Evolutionary conservation across 2,888 invertebrate genomes (phyloP).

Genomic region (Aethes cnicana): DNA sequence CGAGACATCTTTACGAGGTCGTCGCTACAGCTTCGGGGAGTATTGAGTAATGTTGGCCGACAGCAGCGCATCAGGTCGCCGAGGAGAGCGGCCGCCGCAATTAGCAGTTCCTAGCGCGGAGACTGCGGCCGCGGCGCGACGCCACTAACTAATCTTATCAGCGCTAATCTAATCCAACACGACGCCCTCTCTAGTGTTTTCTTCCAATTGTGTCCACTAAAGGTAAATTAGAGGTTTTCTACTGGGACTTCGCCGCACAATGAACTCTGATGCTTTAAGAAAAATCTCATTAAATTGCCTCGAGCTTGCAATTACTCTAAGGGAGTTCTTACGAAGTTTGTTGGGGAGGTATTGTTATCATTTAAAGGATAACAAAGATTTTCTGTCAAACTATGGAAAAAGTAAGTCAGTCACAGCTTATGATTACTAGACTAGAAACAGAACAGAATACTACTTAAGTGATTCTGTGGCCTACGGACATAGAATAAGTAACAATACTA

Average conservation of each 20-base stretch:
- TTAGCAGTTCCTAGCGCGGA: slow-evolving; percentile 61
- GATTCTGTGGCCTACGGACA: too few species aligned
- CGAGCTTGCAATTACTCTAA: slow-evolving; percentile 22
- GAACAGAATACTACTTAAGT: too few species aligned
- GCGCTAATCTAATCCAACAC: slow-evolving; percentile 75
- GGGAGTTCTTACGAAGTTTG: slow-evolving; percentile 22
- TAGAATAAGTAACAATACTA: too few species aligned
- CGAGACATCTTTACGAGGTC: slow-evolving; percentile 37
- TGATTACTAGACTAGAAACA: too few species aligned
- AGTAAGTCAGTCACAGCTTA: too few species aligned
- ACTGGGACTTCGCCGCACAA: slow-evolving; percentile 57
- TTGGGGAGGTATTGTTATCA: slow-evolving; percentile 7
- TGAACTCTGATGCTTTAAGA: slow-evolving; percentile 54
- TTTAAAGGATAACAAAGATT: background rate
- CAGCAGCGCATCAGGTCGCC: too few species aligned
- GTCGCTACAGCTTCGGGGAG: slow-evolving; percentile 39
- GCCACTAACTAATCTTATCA: slow-evolving; percentile 77
- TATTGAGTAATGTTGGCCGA: slow-evolving; percentile 27
- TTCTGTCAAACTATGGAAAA: background rate
- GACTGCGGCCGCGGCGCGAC: slow-evolving; percentile 33
- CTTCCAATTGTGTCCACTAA: slow-evolving; percentile 80
- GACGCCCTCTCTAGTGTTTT: slow-evolving; percentile 78
- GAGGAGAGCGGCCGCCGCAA: slow-evolving; percentile 41
- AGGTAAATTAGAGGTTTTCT: slow-evolving; percentile 77
- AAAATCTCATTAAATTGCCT: slow-evolving; percentile 46